Evolutionary conservation across 2,113 vertebrate species (phyloP).

Genomic region (Corynorhinus townsendii): DNA sequence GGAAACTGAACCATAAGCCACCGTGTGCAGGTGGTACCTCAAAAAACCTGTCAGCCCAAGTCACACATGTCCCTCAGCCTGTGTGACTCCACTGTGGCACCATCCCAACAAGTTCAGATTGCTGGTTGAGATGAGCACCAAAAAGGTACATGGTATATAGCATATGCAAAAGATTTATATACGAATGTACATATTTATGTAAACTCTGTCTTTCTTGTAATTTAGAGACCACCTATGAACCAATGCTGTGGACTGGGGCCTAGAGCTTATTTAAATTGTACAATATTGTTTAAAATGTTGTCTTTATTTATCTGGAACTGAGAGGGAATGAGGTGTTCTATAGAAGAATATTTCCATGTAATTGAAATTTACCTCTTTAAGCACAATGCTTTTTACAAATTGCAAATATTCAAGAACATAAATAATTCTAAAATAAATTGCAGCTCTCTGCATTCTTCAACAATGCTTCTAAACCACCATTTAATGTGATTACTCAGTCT

Average conservation of each 20-base stretch:
- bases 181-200: neutral
- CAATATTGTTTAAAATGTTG: neutral
- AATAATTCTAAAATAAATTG: constrained; percentile 20
- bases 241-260: neutral
- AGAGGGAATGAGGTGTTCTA: neutral
- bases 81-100: neutral
- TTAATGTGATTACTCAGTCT: neutral
- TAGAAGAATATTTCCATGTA: neutral
- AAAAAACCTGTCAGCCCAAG: neutral
- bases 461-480: neutral
- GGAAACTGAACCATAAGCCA: neutral
- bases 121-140: neutral
- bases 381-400: neutral
- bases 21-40: neutral
- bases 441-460: neutral
- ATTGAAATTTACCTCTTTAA: neutral
- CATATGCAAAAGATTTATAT: neutral
- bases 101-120: neutral
- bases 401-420: neutral
- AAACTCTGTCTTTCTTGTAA: neutral
- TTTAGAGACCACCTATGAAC: neutral
- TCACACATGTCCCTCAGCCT: neutral
- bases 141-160: neutral
- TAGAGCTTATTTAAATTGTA: neutral
- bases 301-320: neutral